Conservation (phyloP, 2,113 vertebrate species). For the Corythoichthys intestinalis region DNA sequence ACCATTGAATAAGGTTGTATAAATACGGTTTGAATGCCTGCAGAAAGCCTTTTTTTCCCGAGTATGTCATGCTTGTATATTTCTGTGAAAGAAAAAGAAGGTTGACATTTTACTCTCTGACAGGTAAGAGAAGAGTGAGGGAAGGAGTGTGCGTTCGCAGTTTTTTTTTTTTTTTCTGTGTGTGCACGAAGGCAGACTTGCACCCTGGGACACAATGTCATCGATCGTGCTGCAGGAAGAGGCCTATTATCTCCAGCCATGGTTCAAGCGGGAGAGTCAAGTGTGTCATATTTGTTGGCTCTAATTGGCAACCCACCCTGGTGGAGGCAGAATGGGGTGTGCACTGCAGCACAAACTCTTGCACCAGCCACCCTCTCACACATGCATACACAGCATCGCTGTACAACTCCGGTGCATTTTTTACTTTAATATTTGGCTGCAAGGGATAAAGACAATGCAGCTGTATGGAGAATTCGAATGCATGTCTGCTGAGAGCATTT, state of each 20-base stretch:
- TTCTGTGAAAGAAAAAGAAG: constrained; percentile 41
- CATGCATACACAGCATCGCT: constrained; percentile 5
- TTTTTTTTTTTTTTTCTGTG: constrained; percentile 14
- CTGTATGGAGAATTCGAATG: constrained; percentile 13
- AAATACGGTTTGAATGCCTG: constrained; percentile 4
- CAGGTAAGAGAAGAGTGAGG: constrained; percentile 27
- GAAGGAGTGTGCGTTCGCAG: constrained; percentile 13
- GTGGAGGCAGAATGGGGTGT: constrained; percentile 51
- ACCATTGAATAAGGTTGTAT: constrained; percentile 8
- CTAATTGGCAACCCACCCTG: constrained; percentile 69
- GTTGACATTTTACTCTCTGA: constrained; percentile 57
- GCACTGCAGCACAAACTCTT: constrained; percentile 40
- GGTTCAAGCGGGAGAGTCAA: constrained; percentile 74
- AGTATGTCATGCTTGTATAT: constrained; percentile 9
- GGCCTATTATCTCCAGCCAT: constrained; percentile 73
- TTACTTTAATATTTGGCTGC: constrained; percentile 8
- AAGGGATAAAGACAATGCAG: constrained; percentile 8
- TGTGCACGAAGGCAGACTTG: constrained; percentile 49
- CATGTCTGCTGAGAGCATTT: background rate
- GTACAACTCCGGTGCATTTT: constrained; percentile 11
- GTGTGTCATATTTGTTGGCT: constrained; percentile 73
- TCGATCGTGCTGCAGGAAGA: constrained; percentile 71
- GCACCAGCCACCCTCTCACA: constrained; percentile 11
- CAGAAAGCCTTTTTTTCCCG: constrained; percentile 12
- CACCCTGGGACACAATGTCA: constrained; percentile 68